Base-by-base conservation (phyloP, 1,140 invertebrate genomes). In the Fopius arisanus region DNA sequence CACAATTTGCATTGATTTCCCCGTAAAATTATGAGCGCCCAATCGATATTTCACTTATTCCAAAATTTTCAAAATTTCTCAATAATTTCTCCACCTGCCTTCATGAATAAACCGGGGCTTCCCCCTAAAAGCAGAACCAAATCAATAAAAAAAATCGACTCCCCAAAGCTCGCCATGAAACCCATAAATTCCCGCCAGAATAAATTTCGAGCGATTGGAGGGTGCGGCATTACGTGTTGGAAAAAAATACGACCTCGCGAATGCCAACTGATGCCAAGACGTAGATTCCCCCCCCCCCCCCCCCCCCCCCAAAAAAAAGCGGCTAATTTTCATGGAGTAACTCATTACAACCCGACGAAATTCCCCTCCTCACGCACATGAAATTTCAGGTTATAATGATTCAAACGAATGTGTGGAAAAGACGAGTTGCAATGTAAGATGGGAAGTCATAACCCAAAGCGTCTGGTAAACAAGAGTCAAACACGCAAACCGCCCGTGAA, bases 381-480 rank as follows among this genome's bases (percentile, higher is more conserved):
- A 59, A 59, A 23, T 59, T 59, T 59, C 16, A 23, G 5, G 9
- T 19, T 59, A 21, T 59, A 63, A 72, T 72, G 48, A 72, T 43
- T 62, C n/a, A 33, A 71, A 62, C 14, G 40, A 16, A 63, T 23
- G 16, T 10, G 7, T 33, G 19, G 31, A 21, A 62, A 66, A 28
- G 12, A 66, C 23, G 63, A 43, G 26, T 29, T 19, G 51, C 12
- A 48, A 28, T 31, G 26, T 33, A 63, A 51, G 65, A 73, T 48
- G 54, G 28, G 63, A 31, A 67, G 70, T 66, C 70, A 59, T 59
- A 72, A 65, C 29, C 62, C 70, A 72, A 73, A 69, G 31, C 37
- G 73, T 80, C 78, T 71, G 70, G 70, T 65, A 33, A 68, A 67
- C 51, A 51, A 77, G 70, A 76, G 43, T 28, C 16, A 29, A 74